Conservation (phyloP, 1,140 invertebrate genomes). For the Drosophila lini region DNA sequence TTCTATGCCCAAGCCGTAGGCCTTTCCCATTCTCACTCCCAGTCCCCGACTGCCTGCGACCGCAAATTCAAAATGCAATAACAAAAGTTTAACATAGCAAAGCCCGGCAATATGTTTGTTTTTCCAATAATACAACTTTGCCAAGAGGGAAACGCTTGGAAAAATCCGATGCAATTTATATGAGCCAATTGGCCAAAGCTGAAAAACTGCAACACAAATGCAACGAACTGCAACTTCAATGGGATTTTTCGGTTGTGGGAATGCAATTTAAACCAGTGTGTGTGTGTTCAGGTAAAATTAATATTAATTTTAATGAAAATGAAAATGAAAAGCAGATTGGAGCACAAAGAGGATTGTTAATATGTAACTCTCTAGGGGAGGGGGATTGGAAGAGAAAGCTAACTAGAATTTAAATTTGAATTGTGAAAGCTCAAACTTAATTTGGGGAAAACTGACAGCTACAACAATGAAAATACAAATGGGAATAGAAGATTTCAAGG, state of each 20-base stretch:
- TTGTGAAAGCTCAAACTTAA: conserved; percentile 25
- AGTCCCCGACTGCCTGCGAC: not conserved
- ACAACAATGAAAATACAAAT: conserved; percentile 4
- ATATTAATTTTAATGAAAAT: conserved; percentile 69
- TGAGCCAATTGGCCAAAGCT: conserved; percentile 54
- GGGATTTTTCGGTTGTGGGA: conserved; percentile 35
- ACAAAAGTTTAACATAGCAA: conserved; percentile 36
- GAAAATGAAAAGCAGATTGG: conserved; percentile 45
- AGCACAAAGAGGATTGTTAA: conserved; percentile 36
- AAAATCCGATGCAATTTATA: conserved; percentile 63
- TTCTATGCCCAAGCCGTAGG: conserved; percentile 59
- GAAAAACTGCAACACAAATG: conserved; percentile 28
- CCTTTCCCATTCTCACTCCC: conserved; percentile 1
- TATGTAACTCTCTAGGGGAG: conserved; percentile 29
- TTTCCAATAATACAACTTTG: conserved; percentile 71
- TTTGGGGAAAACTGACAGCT: conserved; percentile 13
- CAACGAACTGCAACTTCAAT: conserved; percentile 40
- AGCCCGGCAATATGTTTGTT: conserved; percentile 46
- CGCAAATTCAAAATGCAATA: conserved; percentile 55
- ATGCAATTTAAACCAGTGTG: conserved; percentile 39
- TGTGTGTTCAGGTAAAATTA: conserved; percentile 52
- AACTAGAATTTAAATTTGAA: conserved; percentile 19
- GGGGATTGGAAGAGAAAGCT: not conserved
- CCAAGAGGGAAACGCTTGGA: conserved; percentile 32
- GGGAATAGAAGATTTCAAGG: conserved; percentile 2